Conservation (phyloP, 30 jellyfish, hydroid and myxozoan genomes). For the Turritopsis dohrnii region DNA sequence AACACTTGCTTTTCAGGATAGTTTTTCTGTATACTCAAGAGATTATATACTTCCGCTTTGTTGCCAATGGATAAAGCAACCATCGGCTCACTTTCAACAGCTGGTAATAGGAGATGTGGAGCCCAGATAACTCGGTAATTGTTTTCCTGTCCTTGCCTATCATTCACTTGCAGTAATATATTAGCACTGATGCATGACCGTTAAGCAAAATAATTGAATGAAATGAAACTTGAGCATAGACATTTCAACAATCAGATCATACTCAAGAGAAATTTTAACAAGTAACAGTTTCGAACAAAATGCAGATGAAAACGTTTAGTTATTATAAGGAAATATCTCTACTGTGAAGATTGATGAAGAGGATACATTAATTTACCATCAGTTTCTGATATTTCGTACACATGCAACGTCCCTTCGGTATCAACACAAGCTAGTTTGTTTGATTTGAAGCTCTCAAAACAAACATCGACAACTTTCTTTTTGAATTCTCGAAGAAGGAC, state of each 20-base stretch:
- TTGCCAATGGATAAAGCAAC: slow-evolving; percentile 54
- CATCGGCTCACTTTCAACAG: slow-evolving; percentile 48
- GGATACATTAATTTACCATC: slow-evolving; percentile 73
- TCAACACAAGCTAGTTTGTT: slow-evolving; percentile 82
- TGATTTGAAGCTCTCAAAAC: slow-evolving; percentile 61
- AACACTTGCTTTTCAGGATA: slow-evolving; percentile 21
- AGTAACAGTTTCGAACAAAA: background rate
- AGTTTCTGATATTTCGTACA: slow-evolving; percentile 45
- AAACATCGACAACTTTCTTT: slow-evolving; percentile 54
- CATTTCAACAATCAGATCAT: background rate
- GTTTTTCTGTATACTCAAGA: slow-evolving; percentile 28
- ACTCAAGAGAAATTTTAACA: background rate
- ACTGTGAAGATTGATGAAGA: slow-evolving; percentile 3
- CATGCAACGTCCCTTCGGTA: slow-evolving; percentile 49
- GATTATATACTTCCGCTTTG: slow-evolving; percentile 45
- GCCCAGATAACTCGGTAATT: slow-evolving; percentile 70
- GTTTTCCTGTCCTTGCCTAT: background rate
- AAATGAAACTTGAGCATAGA: background rate
- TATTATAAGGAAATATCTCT: background rate
- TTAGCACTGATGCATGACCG: background rate
- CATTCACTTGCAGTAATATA: background rate
- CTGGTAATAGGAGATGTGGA: slow-evolving; percentile 37
- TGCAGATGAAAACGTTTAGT: background rate
- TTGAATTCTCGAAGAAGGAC: slow-evolving; percentile 64
- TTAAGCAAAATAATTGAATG: background rate